These are phyloP conservation scores for Lymantria monacha DNA, from an alignment of 2,888 invertebrate species.

Conservation along the genomic window DNA sequence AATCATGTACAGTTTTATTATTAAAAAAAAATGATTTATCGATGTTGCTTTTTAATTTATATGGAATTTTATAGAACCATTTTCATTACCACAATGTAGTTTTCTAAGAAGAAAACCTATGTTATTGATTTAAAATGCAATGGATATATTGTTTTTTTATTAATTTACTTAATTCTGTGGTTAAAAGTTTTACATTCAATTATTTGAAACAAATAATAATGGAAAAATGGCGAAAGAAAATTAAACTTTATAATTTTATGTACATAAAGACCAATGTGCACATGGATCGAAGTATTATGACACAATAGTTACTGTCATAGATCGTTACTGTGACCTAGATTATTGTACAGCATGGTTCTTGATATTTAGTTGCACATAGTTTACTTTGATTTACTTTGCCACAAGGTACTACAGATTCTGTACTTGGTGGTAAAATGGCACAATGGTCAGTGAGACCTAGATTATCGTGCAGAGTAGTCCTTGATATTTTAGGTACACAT, in stretches of 20 bases:
- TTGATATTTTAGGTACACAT: neutral
- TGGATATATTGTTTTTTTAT: no score
- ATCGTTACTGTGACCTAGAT: no score
- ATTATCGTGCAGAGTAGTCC: neutral
- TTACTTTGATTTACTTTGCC: neutral
- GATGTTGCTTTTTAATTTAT: constrained; percentile 14
- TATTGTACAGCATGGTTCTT: neutral
- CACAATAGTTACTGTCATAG: no score
- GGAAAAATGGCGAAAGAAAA: neutral
- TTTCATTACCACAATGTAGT: no score
- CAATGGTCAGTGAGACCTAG: neutral
- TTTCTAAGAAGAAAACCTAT: no score
- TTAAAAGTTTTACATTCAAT: no score
- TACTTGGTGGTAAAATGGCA: neutral
- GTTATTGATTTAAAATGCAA: no score
- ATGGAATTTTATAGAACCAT: no score
- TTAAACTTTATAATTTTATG: neutral
- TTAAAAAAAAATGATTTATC: constrained; percentile 57
- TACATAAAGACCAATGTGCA: neutral
- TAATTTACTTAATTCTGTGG: no score
- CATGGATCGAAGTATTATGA: neutral
- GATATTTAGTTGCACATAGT: neutral
- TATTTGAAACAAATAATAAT: neutral
- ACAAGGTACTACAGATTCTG: neutral
- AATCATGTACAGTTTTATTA: constrained; percentile 78